Base-by-base conservation (phyloP, 2,797 vertebrate genomes). In the Pipistrellus pipistrellus region DNA sequence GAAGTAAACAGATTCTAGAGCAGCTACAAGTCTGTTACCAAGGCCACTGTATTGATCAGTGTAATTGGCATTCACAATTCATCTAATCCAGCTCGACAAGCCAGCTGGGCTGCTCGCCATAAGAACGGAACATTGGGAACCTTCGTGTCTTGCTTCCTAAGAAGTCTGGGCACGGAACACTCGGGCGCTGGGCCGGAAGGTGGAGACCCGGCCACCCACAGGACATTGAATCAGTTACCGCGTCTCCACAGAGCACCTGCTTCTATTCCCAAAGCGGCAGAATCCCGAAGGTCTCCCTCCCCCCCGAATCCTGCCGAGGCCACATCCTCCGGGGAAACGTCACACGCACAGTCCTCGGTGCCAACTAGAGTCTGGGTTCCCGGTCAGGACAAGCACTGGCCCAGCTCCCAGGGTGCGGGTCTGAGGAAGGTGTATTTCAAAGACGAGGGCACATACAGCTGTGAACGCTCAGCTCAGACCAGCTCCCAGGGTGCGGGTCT, bases 11-110 rank as follows among this genome's bases (percentile, higher is more conserved):
- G 98, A 98, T 98, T 98, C 97, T 98, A 98, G 97, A 97, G 98
- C 96, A 96, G 98, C 97, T 97, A 97, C 88, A 88, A 98, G 98
- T 95, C 97, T 85, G 98, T 98, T 98, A 97, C 98, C 98, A 98
- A 98, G 98, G 98, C 94, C 98, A 98, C 98, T 68, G 96, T 98
- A 98, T 98, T 98, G 98, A 98, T 98, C 96, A 97, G 59, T 21
- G 91, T 96, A 98, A 98, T 98, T 98, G 98, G 97, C 97, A 98
- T 98, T 97, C 98, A 97, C 96, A 96, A 97, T 88, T 96, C 97
- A 95, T 90, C 96, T 96, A 96, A 93, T 96, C 94, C 95, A 89
- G 81, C n/a, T 88, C 5, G 38, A 93, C 83, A 90, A 95, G 97
- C 96, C 97, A 97, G 66, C 20, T 27, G 21, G 91, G 93, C 80